Base-by-base conservation (phyloP, 2,113 vertebrate species). In the Haemorhous mexicanus region DNA sequence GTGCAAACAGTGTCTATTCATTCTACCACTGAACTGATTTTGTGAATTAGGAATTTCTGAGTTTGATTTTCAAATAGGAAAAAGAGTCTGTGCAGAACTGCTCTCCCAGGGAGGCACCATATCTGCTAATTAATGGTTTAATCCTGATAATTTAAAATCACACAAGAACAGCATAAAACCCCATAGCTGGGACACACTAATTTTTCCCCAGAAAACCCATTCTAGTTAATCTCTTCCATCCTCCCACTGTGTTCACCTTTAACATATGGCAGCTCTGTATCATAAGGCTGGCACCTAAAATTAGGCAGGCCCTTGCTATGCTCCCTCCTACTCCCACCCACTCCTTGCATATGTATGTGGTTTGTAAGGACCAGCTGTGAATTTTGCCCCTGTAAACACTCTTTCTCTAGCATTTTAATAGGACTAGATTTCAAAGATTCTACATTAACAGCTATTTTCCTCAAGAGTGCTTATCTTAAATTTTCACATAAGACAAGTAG, bases 291-390 rank as follows among this genome's bases (percentile, higher is more conserved):
- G 69, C 76, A 82, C 89, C 93, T 93, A 94, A 96, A 97, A 86
- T 96, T 96, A 96, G 93, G 90, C 44, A 95, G 76, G 94, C 80
- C 94, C 96, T 97, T 97, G 95, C 94, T 97, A 93, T 93, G 82
- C 93, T 94, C 85, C 96, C 80, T 95, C 96, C 96, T 77, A 96
- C 95, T 90, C 13, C 80, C 62, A 74, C 97, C 97, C 91, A 95
- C 95, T 55, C 18, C 72, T 95, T 92, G 83, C 97, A 96, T 97
- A 95, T 96, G 92, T 93, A 39, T 94, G 56, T 70, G 73, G 67
- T 94, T 96, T 94, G 89, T 55, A 92, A 95, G 95, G 91, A 92
- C 95, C 96, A 96, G 95, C 95, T 97, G 95, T 94, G 93, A 90
- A 73, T 81, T 94, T 84, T 94, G 88, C 94, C 97, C 96, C 89